Evolutionary conservation across 2,888 invertebrate genomes (phyloP), one percentile per base, ranked within the genome.

Genomic region (Xestia sexstrigata): DNA sequence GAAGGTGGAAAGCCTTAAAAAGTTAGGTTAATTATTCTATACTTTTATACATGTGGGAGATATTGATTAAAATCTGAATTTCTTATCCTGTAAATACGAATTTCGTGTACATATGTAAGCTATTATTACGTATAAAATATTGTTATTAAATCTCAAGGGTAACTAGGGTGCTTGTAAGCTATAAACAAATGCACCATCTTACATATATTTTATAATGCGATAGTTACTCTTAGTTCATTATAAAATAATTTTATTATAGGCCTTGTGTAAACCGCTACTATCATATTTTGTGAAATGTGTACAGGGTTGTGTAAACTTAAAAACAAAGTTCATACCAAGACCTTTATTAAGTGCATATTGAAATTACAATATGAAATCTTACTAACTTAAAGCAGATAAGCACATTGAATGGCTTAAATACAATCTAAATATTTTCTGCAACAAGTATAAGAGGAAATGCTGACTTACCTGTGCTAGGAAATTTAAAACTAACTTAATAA

Each of bases 1-100:
- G 92, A 94, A 80, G 88, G 87, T 30, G 89, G 82, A 63, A 87
- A 80, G 82, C 83, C 75, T 73, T 89, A 78, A 83, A 73, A 65
- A 80, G 13, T 49, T 62, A 72, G 69, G 78, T 66, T 68, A 72
- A 15, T 20, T 49, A 30, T n/a, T 62, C 15, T 65, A 2, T 67
- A 45, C 26, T 81, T 80, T 69, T 66, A 70, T 39, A 72, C 23
- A 66, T 47, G 35, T 47, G 23, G 30, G 26, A 35, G 23, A 35
- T 35, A n/a, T 39, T 17, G 26, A 60, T 30, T 79, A 52, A 23
- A 23, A 65, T 39, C 17, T 58, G 15, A 52, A 39, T 47, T 23
- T 47, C 3, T 15, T n/a, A 74, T 13, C 23, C n/a, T 69, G 65
- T 69, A 81, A 69, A 74, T 49, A 69, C 0, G 15, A 39, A 72